Percentiles rank a stretch among this genome's conserved stretches.
These are phyloP conservation scores for Scaptomyza hsui DNA, from an alignment of 1,140 invertebrate genomes.

Conservation along the genomic window DNA sequence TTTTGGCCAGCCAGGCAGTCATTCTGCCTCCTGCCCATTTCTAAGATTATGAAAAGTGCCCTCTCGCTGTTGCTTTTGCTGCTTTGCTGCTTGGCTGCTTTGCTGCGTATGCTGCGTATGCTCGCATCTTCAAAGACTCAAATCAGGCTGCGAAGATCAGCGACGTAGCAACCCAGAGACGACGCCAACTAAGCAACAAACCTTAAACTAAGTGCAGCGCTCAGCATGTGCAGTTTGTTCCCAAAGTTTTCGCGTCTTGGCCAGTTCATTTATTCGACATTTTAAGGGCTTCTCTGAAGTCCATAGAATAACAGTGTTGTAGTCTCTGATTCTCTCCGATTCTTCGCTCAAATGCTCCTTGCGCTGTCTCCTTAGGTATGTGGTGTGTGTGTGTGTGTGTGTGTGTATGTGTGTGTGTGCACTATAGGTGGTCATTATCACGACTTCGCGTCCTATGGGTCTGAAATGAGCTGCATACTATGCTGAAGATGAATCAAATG, in stretches of 20 bases:
- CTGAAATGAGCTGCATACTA: conserved; percentile 34
- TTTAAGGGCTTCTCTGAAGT: conserved; percentile 33
- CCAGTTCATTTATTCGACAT: conserved; percentile 37
- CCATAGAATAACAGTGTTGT: conserved; percentile 29
- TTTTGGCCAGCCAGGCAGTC: conserved; percentile 21
- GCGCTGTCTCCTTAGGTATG: conserved; percentile 38
- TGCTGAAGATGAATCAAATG: conserved; percentile 23
- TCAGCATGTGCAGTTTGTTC: conserved; percentile 63
- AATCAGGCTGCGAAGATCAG: conserved; percentile 64
- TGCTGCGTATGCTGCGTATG: conserved; percentile 45
- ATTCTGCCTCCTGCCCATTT: conserved; percentile 42
- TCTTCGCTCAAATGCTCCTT: conserved; percentile 50
- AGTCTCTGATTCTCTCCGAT: too few species aligned
- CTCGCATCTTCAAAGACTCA: conserved; percentile 66
- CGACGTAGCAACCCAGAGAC: conserved; percentile 11
- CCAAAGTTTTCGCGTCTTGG: conserved; percentile 27
- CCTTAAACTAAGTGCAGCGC: conserved; percentile 64
- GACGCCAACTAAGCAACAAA: conserved; percentile 25
- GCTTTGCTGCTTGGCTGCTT: too few species aligned
- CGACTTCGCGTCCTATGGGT: conserved; percentile 54
- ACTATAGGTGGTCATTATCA: conserved; percentile 81
- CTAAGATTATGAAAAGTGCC: conserved; percentile 79
- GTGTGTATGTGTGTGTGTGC: conserved; percentile 68
- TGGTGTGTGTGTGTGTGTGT: conserved; percentile 63
- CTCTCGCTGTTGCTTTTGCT: conserved; percentile 26